These are phyloP conservation scores for Bradypus variegatus DNA, from an alignment of 2,797 vertebrate genomes.

Conservation along the genomic window DNA sequence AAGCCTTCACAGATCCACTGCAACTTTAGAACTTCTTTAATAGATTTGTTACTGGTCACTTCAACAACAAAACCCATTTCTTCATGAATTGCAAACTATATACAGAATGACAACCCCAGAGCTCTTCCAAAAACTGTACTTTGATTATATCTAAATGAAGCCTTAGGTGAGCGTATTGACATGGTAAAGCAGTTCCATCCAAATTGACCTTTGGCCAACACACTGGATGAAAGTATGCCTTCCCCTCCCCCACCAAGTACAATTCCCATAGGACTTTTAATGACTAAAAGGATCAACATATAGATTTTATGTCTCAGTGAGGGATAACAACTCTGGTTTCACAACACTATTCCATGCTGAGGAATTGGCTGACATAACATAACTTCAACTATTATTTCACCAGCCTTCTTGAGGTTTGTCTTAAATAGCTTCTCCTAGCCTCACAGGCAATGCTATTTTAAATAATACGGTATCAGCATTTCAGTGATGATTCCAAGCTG, in stretches of 20 bases:
- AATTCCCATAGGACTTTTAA: constrained; percentile 44
- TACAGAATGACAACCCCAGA: constrained; percentile 20
- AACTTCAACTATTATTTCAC: constrained; percentile 59
- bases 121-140: not conserved
- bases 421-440: constrained; percentile 58
- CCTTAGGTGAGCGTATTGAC: not conserved
- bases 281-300: constrained; percentile 43
- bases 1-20: not conserved
- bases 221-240: not conserved
- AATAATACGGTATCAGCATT: constrained; percentile 61
- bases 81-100: not conserved
- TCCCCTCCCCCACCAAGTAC: not conserved
- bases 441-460: constrained; percentile 62
- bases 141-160: constrained; percentile 26
- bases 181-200: not conserved
- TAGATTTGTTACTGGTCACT: not conserved
- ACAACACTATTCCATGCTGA: constrained; percentile 37
- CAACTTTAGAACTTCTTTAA: not conserved
- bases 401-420: constrained; percentile 57
- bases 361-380: constrained; percentile 60
- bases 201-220: constrained; percentile 31
- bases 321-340: constrained; percentile 51
- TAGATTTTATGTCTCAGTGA: constrained; percentile 62
- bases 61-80: not conserved
- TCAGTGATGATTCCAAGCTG: constrained; percentile 55